Conservation (phyloP, 2,888 invertebrate species). For the Pollenia amentaria region DNA sequence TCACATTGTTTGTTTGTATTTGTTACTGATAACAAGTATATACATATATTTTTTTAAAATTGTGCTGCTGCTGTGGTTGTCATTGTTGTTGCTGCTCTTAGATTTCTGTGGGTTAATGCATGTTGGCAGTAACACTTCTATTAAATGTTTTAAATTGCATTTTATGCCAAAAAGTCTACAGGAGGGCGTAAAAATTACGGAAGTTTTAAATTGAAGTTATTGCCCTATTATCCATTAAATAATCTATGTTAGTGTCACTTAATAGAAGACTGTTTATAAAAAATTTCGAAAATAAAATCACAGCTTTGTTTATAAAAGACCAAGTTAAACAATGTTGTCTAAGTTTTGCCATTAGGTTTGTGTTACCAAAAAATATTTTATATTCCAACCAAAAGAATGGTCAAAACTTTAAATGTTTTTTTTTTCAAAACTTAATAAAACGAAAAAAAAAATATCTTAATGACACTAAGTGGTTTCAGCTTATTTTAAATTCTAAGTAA, state of each 20-base stretch:
- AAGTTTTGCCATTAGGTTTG: constrained; percentile 22
- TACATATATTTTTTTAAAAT: constrained; percentile 23
- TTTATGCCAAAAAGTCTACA: constrained; percentile 65
- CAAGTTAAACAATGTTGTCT: neutral
- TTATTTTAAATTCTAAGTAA: neutral
- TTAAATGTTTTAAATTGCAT: constrained; percentile 69
- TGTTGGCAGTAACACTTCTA: constrained; percentile 69
- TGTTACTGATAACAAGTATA: constrained; percentile 57
- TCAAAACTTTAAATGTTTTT: constrained; percentile 22
- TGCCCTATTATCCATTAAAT: constrained; percentile 65
- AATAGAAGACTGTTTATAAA: constrained; percentile 27
- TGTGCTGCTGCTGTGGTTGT: constrained; percentile 37
- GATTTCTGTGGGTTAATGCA: constrained; percentile 62
- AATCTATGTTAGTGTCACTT: constrained; percentile 63
- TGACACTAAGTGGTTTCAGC: constrained; percentile 3
- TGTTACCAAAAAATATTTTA: neutral
- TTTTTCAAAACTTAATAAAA: neutral
- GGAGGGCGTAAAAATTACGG: constrained; percentile 63
- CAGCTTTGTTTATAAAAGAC: neutral
- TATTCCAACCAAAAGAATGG: neutral
- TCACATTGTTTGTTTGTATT: constrained; percentile 32
- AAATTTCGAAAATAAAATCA: neutral
- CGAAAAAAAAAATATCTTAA: neutral
- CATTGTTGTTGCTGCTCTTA: constrained; percentile 14
- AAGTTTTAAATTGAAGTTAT: constrained; percentile 66